These are phyloP conservation scores for Micoletzkya japonica DNA, from an alignment of 2,888 invertebrate species.

Conservation along the genomic window DNA sequence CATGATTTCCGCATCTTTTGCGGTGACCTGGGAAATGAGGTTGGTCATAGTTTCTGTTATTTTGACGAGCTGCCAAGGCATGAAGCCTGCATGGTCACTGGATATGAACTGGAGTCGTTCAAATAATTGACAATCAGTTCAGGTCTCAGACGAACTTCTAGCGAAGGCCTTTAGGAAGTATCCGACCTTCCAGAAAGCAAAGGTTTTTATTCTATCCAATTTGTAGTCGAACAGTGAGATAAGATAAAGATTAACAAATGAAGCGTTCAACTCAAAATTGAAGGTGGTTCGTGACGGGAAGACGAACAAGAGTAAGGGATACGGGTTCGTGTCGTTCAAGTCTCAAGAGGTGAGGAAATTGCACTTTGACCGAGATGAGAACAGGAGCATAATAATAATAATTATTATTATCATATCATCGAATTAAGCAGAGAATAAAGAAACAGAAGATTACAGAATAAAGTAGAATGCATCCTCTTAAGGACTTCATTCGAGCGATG, in stretches of 20 bases:
- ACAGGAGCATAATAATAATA: too few species aligned
- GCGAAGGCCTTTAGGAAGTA: conserved; percentile 84
- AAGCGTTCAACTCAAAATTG: not conserved
- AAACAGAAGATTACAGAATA: not conserved
- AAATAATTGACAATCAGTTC: not conserved
- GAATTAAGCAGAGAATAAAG: too few species aligned
- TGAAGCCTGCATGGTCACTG: too few species aligned
- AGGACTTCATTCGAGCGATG: conserved; percentile 96
- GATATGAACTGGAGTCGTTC: not conserved
- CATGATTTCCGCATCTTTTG: conserved; percentile 96
- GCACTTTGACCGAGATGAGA: too few species aligned
- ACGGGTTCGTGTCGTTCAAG: conserved; percentile 96
- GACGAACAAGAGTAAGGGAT: conserved; percentile 96
- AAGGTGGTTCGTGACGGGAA: conserved; percentile 88
- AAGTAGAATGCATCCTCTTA: conserved; percentile 71
- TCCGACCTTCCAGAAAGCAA: conserved; percentile 88
- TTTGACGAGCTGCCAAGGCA: too few species aligned
- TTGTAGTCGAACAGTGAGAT: not conserved
- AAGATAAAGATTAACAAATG: not conserved
- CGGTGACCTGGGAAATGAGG: conserved; percentile 96
- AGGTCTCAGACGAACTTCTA: conserved; percentile 92
- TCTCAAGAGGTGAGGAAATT: conserved; percentile 49
- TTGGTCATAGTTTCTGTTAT: conserved; percentile 7
- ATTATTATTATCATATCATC: too few species aligned
- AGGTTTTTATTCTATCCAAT: conserved; percentile 64